Base-by-base conservation (phyloP, 2,797 vertebrate species). In the Halcyon chelicuti region DNA sequence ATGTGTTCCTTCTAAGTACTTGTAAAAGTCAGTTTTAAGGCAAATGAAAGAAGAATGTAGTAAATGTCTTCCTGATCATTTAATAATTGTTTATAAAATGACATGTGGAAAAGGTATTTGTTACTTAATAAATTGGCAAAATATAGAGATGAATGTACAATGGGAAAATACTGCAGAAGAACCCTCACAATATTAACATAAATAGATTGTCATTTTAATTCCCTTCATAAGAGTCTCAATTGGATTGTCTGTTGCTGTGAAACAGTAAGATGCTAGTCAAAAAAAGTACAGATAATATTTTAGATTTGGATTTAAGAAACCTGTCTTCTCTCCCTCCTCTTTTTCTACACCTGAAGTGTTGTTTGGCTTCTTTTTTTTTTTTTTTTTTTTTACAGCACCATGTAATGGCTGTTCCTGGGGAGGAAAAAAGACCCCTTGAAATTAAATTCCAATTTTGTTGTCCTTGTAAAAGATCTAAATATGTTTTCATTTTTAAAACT, bases 11-110 rank as follows among this genome's bases (percentile, higher is more conserved):
- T 92, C 33, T 86, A 82, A 65, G 52, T 88, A 55, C 66, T 80
- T 79, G 67, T 74, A 52, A 76, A 96, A 93, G 72, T 76, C 74
- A 44, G 9, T 72, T 93, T 94, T 85, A 77, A 86, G 52, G 46
- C 23, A 74, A 63, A 63, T 87, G 86, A 87, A 73, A 83, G 26
- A 87, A 77, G 61, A 95, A 93, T 87, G 73, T 94, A 82, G 74
- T 95, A 58, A 90, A 44, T 66, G 73, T 88, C 79, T 85, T 92
- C 74, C 61, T 65, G 51, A 60, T 71, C 4, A 51, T 71, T 88
- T 95, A 76, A 63, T 54, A 74, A 37, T 89, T 92, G 31, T 57
- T 82, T 89, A 19, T 95, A 86, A 68, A 90, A 52, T 89, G 47
- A 29, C 49, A 14, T 68, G 49, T 72, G 47, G 35, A 57, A 77